Conservation (phyloP, 2,797 vertebrate genomes). For the Pangasius mekongensis region DNA sequence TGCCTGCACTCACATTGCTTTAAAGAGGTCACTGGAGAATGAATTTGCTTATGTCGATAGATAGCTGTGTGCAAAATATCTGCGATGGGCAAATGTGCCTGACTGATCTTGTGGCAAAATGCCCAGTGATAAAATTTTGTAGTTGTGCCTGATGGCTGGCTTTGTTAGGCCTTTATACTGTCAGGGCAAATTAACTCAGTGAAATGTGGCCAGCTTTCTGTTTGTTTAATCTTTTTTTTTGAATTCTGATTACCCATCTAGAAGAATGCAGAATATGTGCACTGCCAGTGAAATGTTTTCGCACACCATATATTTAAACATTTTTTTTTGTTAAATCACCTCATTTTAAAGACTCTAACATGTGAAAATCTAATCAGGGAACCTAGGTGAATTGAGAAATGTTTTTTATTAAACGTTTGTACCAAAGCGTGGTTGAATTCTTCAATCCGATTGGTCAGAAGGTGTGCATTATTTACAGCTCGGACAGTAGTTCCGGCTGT, state of each 20-base stretch:
- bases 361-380: background rate
- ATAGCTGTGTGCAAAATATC: background rate
- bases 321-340: background rate
- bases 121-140: background rate
- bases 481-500: background rate
- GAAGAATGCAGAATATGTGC: background rate
- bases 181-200: background rate
- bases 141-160: background rate
- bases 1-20: background rate
- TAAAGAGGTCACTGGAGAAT: background rate
- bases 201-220: background rate
- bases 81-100: background rate
- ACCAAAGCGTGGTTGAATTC: background rate
- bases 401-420: background rate
- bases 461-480: background rate
- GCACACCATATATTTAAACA: background rate
- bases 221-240: background rate
- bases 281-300: background rate
- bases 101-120: background rate
- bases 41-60: background rate
- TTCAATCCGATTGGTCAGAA: background rate
- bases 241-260: background rate
- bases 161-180: background rate
- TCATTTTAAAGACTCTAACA: background rate
- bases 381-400: background rate